Evolutionary conservation across 1,140 invertebrate genomes (phyloP).

Genomic region (Sinonovacula constricta): DNA sequence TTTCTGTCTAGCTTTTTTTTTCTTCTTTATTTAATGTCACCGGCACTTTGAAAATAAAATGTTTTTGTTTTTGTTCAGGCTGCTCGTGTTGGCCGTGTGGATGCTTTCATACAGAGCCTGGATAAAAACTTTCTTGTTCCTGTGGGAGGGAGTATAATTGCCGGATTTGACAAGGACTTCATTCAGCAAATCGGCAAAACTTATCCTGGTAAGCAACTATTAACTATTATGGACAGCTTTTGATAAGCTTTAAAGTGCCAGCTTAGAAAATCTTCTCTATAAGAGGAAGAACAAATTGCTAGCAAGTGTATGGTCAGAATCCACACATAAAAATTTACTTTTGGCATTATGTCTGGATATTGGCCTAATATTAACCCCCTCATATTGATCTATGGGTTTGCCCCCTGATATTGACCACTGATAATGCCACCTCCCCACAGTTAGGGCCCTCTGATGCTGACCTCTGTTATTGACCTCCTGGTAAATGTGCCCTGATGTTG

Average conservation of each 20-base stretch:
- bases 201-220: constrained; percentile 84
- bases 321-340: background rate
- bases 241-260: background rate
- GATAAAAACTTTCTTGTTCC: constrained; percentile 95
- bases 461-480: no score
- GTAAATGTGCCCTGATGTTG: no score
- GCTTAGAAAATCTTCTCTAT: background rate
- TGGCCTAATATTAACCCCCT: no score
- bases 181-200: constrained; percentile 85
- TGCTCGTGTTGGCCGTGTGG: constrained; percentile 83
- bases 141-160: constrained; percentile 91
- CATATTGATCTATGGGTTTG: no score
- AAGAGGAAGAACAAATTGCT: background rate
- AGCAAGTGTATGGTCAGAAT: background rate
- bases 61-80: constrained; percentile 68
- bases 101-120: constrained; percentile 91
- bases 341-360: no score
- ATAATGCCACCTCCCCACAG: no score
- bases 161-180: constrained; percentile 85
- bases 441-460: no score
- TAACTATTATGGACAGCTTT: background rate
- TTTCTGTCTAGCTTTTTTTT: no score
- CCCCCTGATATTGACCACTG: no score
- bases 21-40: no score
- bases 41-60: no score